phyloP scores from a whole-genome alignment of 2,797 vertebrate genomes.

The Glossophaga mutica region DNA sequence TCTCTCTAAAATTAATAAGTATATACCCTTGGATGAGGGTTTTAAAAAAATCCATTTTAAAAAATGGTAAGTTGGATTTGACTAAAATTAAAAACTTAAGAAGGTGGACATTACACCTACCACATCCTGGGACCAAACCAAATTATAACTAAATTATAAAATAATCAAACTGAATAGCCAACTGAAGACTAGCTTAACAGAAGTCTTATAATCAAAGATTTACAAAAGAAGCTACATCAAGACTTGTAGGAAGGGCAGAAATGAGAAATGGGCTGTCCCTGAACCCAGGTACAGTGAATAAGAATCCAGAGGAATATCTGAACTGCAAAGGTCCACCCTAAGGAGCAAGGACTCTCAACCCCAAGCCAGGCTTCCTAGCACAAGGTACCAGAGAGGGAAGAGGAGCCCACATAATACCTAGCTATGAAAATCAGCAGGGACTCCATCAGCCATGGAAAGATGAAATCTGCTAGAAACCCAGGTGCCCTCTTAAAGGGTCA shows the following conservation, averaged over 20 bases:
- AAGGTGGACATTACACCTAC: too few relatives aligned
- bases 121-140: too few relatives aligned
- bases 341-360: neutral
- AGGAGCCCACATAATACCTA: neutral
- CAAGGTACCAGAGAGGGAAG: neutral
- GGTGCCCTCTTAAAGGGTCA: neutral
- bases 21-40: neutral
- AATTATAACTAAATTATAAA: too few relatives aligned
- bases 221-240: too few relatives aligned
- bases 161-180: too few relatives aligned
- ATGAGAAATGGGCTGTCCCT: too few relatives aligned
- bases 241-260: too few relatives aligned
- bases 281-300: too few relatives aligned
- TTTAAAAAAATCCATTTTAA: neutral
- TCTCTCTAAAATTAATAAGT: neutral
- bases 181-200: too few relatives aligned
- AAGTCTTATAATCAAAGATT: too few relatives aligned
- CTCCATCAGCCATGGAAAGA: neutral
- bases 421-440: neutral
- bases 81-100: too few relatives aligned
- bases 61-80: neutral
- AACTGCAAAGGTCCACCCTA: neutral
- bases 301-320: too few relatives aligned
- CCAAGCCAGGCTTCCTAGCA: neutral
- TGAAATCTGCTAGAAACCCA: neutral